Conservation (phyloP, 2,888 invertebrate species). For the Celastrina argiolus region DNA sequence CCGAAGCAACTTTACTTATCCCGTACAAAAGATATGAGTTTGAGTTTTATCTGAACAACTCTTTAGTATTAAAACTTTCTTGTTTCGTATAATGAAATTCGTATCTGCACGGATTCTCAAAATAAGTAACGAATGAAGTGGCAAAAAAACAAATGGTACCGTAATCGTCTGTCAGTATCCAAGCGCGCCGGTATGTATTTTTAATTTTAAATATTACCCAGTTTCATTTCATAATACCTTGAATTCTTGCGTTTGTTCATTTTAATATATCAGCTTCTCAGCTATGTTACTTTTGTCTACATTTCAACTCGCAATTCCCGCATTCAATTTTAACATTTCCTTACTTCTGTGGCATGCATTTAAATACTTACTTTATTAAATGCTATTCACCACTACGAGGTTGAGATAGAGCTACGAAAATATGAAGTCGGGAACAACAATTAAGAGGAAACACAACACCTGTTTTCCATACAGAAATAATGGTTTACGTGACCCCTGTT, state of each 20-base stretch:
- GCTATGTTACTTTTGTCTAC: slow-evolving; percentile 8
- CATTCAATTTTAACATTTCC: background rate
- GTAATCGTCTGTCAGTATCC: background rate
- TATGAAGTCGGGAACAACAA: too few species aligned
- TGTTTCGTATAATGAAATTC: background rate
- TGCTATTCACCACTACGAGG: too few species aligned
- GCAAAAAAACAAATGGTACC: background rate
- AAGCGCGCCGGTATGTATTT: background rate
- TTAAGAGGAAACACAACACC: too few species aligned
- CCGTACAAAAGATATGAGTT: background rate
- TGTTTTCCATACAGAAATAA: too few species aligned
- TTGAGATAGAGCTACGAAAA: too few species aligned
- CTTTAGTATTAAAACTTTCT: too few species aligned
- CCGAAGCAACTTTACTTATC: background rate
- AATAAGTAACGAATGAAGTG: background rate
- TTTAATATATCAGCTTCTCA: background rate
- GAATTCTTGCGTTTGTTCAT: background rate
- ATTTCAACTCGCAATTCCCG: background rate
- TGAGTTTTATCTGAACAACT: background rate
- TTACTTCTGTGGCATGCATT: background rate
- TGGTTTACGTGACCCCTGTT: too few species aligned
- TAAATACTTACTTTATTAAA: background rate
- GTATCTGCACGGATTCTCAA: background rate
- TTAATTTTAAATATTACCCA: background rate
- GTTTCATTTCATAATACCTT: background rate